Conservation (phyloP, 2,797 vertebrate genomes). For the Syndactyla subalaris region DNA sequence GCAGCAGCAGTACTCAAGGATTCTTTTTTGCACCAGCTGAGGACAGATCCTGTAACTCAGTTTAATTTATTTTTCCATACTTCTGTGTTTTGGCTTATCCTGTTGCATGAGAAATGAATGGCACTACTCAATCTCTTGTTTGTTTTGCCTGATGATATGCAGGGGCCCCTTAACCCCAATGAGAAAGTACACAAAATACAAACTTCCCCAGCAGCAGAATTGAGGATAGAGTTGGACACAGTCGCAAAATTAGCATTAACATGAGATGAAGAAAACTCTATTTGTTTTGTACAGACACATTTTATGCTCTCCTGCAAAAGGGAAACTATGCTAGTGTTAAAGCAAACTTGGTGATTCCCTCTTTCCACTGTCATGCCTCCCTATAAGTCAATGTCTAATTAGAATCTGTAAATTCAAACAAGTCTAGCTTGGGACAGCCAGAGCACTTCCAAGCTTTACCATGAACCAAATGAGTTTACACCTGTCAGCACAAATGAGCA, state of each 20-base stretch:
- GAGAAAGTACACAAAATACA: background rate
- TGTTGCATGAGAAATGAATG: background rate
- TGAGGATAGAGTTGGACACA: background rate
- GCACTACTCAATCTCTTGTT: background rate
- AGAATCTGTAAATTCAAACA: constrained; percentile 26
- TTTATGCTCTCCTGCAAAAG: background rate
- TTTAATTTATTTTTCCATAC: constrained; percentile 17
- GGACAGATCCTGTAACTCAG: background rate
- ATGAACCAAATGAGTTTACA: background rate
- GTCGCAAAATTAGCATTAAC: background rate
- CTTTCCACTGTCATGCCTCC: background rate
- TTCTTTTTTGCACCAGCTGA: background rate
- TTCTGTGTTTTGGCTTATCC: background rate
- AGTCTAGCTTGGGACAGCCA: background rate
- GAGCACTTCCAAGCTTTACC: background rate
- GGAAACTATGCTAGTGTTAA: background rate
- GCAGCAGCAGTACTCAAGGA: background rate
- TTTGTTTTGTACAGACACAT: background rate
- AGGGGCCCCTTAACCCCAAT: background rate
- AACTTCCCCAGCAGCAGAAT: background rate
- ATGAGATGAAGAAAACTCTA: background rate
- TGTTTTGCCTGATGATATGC: background rate
- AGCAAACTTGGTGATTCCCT: background rate
- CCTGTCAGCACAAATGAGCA: background rate
- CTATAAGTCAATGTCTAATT: background rate